These are phyloP conservation scores for Meiosimyza platycephala DNA, from an alignment of 2,888 invertebrate genomes.

Conservation along the genomic window DNA sequence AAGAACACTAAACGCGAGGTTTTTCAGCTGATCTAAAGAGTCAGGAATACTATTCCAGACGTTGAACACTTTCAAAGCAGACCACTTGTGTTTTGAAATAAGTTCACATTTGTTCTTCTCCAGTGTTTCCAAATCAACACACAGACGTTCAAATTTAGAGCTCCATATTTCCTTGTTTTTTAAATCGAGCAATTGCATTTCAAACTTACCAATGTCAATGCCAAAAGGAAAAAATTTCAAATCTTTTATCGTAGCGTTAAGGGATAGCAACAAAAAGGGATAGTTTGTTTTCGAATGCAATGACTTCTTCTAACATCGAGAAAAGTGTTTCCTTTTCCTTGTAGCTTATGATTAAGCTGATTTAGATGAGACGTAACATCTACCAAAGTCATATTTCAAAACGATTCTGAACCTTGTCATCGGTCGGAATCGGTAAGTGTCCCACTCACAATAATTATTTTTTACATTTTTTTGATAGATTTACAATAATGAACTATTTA, in stretches of 20 bases:
- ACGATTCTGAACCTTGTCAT: too few relatives aligned
- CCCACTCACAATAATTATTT: too few relatives aligned
- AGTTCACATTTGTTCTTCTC: not conserved
- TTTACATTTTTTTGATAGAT: too few relatives aligned
- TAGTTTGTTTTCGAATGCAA: constrained; percentile 18
- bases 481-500: too few relatives aligned
- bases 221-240: constrained; percentile 32
- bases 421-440: too few relatives aligned
- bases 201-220: constrained; percentile 14
- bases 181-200: constrained; percentile 30
- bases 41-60: too few relatives aligned
- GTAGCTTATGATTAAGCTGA: constrained; percentile 13
- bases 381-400: too few relatives aligned
- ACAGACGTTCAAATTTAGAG: constrained; percentile 37
- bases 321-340: not conserved
- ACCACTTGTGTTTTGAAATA: not conserved
- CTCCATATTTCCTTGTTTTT: constrained; percentile 35
- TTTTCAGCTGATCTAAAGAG: constrained; percentile 1
- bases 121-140: constrained; percentile 26
- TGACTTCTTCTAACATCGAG: constrained; percentile 19
- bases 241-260: constrained; percentile 11
- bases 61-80: constrained; percentile 1
- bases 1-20: not conserved
- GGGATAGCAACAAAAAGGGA: constrained; percentile 8
- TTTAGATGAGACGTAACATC: not conserved